Evolutionary conservation across 2,888 invertebrate species (phyloP).

Genomic region (Graphium colonna): DNA sequence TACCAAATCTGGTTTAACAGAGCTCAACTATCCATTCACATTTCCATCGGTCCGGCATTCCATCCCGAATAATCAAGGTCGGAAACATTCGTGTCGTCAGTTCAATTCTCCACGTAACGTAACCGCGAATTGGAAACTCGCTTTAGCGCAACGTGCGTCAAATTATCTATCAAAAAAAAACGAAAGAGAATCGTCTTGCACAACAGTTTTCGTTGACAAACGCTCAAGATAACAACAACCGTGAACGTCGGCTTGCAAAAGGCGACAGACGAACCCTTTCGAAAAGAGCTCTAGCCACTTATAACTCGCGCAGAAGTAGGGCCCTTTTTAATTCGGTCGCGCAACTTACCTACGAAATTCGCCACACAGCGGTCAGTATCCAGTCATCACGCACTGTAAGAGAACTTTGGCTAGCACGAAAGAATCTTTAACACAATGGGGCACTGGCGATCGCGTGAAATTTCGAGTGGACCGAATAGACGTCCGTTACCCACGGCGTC

Average conservation of each 20-base stretch:
- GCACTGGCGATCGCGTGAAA: conserved; percentile 61
- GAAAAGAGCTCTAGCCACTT: conserved; percentile 44
- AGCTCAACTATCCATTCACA: conserved; percentile 32
- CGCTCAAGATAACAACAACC: conserved; percentile 38
- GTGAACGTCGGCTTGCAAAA: conserved; percentile 66
- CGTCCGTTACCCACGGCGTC: conserved; percentile 50
- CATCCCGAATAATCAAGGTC: conserved; percentile 35
- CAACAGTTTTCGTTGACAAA: conserved; percentile 59
- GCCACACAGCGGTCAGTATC: conserved; percentile 42
- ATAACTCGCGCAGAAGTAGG: conserved; percentile 45
- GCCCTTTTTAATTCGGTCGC: conserved; percentile 51
- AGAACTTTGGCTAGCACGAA: conserved; percentile 41
- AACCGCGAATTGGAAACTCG: not conserved
- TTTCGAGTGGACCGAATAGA: conserved; percentile 40
- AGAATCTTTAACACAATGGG: conserved; percentile 53
- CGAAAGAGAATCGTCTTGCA: conserved; percentile 10
- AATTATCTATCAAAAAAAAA: conserved; percentile 14
- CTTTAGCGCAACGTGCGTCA: conserved; percentile 2
- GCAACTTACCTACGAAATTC: conserved; percentile 55
- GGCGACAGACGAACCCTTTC: conserved; percentile 47
- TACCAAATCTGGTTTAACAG: conserved; percentile 18
- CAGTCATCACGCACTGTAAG: conserved; percentile 45
- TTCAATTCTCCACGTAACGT: conserved; percentile 1
- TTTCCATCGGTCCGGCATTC: conserved; percentile 35
- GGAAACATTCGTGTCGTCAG: conserved; percentile 31